These are phyloP conservation scores for Brachynemurus nebulosus DNA, from an alignment of 2,888 invertebrate species.

Conservation along the genomic window DNA sequence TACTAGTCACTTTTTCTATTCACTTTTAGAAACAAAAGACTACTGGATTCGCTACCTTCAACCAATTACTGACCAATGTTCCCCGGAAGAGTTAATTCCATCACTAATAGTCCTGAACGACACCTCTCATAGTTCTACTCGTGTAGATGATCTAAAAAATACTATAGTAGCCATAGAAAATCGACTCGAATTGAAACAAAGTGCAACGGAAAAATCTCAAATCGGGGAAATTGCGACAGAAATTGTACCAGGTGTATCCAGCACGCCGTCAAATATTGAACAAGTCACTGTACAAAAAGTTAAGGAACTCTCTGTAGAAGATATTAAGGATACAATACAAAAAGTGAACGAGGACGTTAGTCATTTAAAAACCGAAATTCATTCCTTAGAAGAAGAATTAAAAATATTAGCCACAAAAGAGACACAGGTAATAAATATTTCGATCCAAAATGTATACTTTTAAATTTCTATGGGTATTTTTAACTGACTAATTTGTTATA, in stretches of 20 bases:
- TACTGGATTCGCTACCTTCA: slow-evolving; percentile 28
- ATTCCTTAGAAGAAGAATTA: slow-evolving; percentile 25
- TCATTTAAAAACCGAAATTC: slow-evolving; percentile 23
- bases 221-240: slow-evolving; percentile 6
- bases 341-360: slow-evolving; percentile 28
- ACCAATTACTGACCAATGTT: slow-evolving; percentile 28
- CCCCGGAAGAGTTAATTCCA: slow-evolving; percentile 25
- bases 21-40: slow-evolving; percentile 25
- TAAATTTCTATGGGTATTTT: too few relatives aligned
- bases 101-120: slow-evolving; percentile 19
- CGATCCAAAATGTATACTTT: too few relatives aligned
- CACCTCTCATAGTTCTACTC: not conserved
- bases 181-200: not conserved
- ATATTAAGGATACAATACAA: slow-evolving; percentile 25
- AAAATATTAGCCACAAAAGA: slow-evolving; percentile 23
- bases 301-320: slow-evolving; percentile 17
- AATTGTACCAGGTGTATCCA: not conserved
- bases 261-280: slow-evolving; percentile 7
- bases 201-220: not conserved
- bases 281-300: slow-evolving; percentile 8
- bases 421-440: slow-evolving; percentile 7
- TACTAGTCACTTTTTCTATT: slow-evolving; percentile 1
- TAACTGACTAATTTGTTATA: too few relatives aligned
- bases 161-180: too few relatives aligned
- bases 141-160: not conserved